phyloP scores from a whole-genome alignment of 2,113 vertebrate genomes.

The Centrocercus urophasianus region DNA sequence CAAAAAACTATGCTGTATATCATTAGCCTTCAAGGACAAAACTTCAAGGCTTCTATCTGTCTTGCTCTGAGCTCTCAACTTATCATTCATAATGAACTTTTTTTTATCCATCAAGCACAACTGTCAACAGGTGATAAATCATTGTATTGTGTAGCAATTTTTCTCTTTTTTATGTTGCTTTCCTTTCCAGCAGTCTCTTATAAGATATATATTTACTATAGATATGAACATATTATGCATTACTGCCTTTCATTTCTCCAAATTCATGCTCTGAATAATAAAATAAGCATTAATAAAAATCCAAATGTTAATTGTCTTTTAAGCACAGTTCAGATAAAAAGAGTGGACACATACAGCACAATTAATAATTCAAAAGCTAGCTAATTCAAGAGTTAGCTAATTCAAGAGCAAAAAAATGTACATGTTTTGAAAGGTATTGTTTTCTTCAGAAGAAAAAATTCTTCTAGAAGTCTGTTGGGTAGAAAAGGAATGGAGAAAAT shows the following conservation, averaged over 20 bases:
- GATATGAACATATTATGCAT: background rate
- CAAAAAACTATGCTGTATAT: background rate
- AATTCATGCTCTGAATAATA: background rate
- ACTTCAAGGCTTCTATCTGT: slow-evolving; percentile 29
- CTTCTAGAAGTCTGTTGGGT: background rate
- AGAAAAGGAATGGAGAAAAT: background rate
- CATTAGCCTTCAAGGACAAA: slow-evolving; percentile 48
- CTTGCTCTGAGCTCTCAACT: slow-evolving; percentile 31
- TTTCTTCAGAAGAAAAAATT: background rate
- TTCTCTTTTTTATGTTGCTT: slow-evolving; percentile 37
- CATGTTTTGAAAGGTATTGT: background rate
- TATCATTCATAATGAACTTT: slow-evolving; percentile 70
- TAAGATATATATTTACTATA: background rate
- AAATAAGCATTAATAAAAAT: background rate
- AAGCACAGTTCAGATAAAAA: background rate
- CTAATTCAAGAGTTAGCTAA: background rate
- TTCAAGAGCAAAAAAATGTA: background rate
- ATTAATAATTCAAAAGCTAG: background rate
- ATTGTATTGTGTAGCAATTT: slow-evolving; percentile 35
- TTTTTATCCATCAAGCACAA: slow-evolving; percentile 66
- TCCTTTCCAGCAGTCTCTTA: background rate
- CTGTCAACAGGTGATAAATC: slow-evolving; percentile 68
- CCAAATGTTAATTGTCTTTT: background rate
- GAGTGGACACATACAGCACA: background rate
- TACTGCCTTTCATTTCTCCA: background rate